phyloP scores from a whole-genome alignment of 2,113 vertebrate species.

The Ifrita kowaldi region DNA sequence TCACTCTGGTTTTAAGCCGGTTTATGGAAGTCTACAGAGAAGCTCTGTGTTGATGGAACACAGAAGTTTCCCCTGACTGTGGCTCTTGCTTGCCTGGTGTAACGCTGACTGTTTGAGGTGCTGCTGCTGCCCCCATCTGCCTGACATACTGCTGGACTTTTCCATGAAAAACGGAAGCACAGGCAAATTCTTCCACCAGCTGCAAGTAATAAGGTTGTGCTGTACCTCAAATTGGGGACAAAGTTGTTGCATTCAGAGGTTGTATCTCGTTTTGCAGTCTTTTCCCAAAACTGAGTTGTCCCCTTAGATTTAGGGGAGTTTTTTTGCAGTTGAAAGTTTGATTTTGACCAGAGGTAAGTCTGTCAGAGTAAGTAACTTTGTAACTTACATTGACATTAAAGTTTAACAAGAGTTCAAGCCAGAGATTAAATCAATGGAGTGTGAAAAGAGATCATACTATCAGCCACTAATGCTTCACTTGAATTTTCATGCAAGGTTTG shows the following conservation, averaged over 20 bases:
- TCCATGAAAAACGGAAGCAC: background rate
- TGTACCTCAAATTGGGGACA: background rate
- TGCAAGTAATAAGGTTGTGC: background rate
- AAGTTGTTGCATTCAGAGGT: background rate
- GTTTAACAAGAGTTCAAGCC: constrained; percentile 13
- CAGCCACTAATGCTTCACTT: background rate
- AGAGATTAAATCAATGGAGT: background rate
- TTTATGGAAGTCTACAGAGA: background rate
- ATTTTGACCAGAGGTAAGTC: background rate
- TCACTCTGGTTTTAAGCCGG: background rate
- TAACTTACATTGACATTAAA: background rate
- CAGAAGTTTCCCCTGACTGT: background rate
- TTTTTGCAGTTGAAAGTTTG: background rate
- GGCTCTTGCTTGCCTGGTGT: background rate
- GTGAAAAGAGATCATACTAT: background rate
- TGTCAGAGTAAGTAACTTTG: background rate
- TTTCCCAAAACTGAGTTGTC: background rate
- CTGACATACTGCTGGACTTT: background rate
- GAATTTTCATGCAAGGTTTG: background rate
- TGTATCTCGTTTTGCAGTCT: background rate
- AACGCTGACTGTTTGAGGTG: background rate
- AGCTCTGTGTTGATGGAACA: background rate
- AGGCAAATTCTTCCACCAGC: background rate
- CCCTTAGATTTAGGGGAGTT: background rate
- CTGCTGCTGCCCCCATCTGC: constrained; percentile 34